Evolutionary conservation across 2,113 vertebrate genomes (phyloP), one percentile per base, ranked within the genome.

Genomic region (Rhea pennata): DNA sequence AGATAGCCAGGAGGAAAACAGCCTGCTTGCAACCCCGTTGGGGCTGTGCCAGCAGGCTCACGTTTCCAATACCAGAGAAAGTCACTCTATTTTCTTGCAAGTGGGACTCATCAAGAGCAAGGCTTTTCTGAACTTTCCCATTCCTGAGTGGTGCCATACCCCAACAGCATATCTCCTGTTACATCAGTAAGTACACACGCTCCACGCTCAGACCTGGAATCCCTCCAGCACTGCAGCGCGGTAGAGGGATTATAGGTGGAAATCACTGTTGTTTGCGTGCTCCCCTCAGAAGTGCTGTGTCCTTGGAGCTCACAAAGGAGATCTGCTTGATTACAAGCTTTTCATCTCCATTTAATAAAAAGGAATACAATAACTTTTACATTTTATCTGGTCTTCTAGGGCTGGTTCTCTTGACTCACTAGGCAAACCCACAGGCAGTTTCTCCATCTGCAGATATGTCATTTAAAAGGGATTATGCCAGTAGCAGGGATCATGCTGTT

Each of bases 401-500:
- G 73, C 83, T 6, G 0, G 26, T 48, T 84, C 88, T 67, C 39
- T 79, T 70, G 44, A 9, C 33, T 72, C 82, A 83, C n/a, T 64
- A 44, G 79, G 27, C 88, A 72, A 61, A 83, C 33, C 66, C 80
- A 44, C 50, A 72, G 76, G 58, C 44, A 72, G 62, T 70, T 94
- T 88, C 86, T 91, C 95, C 66, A 54, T 72, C 65, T 70, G 73
- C 90, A 96, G 84, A 81, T 53, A 61, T 66, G 73, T 81, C n/a
- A 94, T 89, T 97, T 88, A 92, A 91, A 93, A 73, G 81, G 93
- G 96, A 93, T 93, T 93, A 93, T 59, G 86, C 88, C 88, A 92
- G 92, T 51, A 92, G 61, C 29, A 72, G 70, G 80, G 90, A 91
- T 94, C 93, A 84, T 2, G 33, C 77, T 88, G 86, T 89, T 96